phyloP scores from a whole-genome alignment of 2,888 invertebrate species.

The Biston betularia region DNA sequence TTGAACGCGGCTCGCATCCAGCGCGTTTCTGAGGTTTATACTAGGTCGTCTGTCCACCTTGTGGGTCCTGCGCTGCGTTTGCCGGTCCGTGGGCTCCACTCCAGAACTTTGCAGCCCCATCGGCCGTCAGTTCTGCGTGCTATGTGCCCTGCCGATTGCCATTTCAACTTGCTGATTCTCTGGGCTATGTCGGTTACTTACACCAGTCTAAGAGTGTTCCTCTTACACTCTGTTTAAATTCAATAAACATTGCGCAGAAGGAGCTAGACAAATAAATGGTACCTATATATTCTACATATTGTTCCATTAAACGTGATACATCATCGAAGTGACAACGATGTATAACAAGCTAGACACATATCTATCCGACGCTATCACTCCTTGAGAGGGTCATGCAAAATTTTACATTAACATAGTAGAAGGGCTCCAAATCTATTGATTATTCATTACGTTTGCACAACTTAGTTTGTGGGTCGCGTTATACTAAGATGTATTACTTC shows the following conservation, averaged over 20 bases:
- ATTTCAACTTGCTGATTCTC: too few relatives aligned
- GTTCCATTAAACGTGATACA: not conserved
- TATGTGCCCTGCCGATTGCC: too few relatives aligned
- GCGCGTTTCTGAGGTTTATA: too few relatives aligned
- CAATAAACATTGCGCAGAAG: not conserved
- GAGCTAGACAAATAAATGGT: not conserved
- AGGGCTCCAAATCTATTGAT: slow-evolving; percentile 63
- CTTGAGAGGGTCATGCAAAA: slow-evolving; percentile 50
- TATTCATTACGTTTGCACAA: slow-evolving; percentile 67
- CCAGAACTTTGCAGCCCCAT: too few relatives aligned
- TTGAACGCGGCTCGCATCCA: too few relatives aligned
- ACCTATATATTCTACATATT: not conserved
- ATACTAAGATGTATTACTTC: slow-evolving; percentile 46
- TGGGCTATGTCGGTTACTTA: too few relatives aligned
- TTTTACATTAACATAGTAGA: slow-evolving; percentile 54
- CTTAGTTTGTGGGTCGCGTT: slow-evolving; percentile 53
- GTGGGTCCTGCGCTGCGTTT: too few relatives aligned
- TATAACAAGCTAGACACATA: slow-evolving; percentile 5
- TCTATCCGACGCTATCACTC: slow-evolving; percentile 6
- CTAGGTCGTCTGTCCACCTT: too few relatives aligned
- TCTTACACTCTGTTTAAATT: not conserved
- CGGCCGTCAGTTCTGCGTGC: too few relatives aligned
- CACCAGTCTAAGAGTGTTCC: too few relatives aligned
- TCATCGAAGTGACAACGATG: slow-evolving; percentile 1
- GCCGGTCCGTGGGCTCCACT: too few relatives aligned